Evolutionary conservation across 2,888 invertebrate species (phyloP).

Genomic region (Oasisia sp.): DNA sequence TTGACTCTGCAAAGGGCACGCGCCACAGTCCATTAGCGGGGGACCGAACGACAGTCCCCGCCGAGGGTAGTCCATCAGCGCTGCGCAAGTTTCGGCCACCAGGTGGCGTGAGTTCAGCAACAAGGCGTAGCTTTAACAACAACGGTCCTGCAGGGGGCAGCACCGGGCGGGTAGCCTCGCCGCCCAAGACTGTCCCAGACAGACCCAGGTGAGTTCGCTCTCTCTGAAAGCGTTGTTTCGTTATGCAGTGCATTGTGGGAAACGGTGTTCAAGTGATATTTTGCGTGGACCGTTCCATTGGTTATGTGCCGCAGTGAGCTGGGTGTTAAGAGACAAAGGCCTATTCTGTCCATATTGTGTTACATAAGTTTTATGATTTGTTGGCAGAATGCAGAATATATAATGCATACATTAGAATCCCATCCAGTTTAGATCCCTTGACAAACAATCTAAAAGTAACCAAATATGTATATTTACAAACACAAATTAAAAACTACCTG

Average conservation of each 20-base stretch:
- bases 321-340: no score
- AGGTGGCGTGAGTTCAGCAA: conserved; percentile 52
- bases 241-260: not conserved
- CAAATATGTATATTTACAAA: no score
- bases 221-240: not conserved
- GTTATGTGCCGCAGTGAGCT: not conserved
- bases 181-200: not conserved
- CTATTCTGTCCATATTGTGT: no score
- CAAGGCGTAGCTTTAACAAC: conserved; percentile 55
- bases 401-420: no score
- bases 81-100: not conserved
- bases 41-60: not conserved
- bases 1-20: conserved; percentile 72
- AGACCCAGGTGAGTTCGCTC: not conserved
- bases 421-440: no score
- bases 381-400: no score
- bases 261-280: not conserved
- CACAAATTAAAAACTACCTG: no score
- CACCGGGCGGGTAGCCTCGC: not conserved
- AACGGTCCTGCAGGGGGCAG: not conserved
- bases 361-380: no score
- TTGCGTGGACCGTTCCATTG: not conserved
- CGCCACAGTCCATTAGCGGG: conserved; percentile 58
- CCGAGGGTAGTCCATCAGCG: not conserved
- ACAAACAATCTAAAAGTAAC: no score